Percentiles rank a stretch among this genome's conserved stretches.
phyloP scores from a whole-genome alignment of 2,797 vertebrate genomes.

The Rhodeus uyekii region DNA sequence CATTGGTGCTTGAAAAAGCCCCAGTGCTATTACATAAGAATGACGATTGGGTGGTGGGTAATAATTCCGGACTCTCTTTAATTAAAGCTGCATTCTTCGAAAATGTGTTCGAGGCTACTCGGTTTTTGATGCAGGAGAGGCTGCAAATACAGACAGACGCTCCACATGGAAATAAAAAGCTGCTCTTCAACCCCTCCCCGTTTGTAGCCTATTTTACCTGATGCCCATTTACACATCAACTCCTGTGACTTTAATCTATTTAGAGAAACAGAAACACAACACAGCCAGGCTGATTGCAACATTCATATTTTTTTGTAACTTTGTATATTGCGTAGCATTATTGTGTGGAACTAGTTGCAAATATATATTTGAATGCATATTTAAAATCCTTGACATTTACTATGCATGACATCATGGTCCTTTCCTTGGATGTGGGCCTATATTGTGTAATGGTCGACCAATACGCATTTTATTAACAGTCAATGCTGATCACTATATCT shows the following conservation, averaged over 20 bases:
- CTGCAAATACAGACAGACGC: conserved; percentile 29
- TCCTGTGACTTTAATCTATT: conserved; percentile 16
- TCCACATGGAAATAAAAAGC: conserved; percentile 41
- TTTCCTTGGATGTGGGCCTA: background rate
- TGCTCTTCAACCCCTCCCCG: conserved; percentile 26
- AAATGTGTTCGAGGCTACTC: conserved; percentile 25
- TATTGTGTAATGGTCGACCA: background rate
- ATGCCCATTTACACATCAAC: conserved; percentile 21
- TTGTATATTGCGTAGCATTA: background rate
- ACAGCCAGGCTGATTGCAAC: background rate
- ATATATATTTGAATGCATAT: background rate
- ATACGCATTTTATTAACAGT: background rate
- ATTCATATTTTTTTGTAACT: background rate
- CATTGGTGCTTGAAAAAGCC: conserved; percentile 53
- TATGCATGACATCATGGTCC: background rate
- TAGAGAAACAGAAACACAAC: background rate
- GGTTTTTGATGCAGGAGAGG: conserved; percentile 39
- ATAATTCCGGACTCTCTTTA: conserved; percentile 25
- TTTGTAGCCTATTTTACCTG: conserved; percentile 30
- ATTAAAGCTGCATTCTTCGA: conserved; percentile 40
- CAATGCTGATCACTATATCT: background rate
- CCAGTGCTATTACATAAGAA: conserved; percentile 59
- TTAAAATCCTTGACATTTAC: background rate
- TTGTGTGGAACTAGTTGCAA: background rate
- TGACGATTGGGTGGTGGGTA: conserved; percentile 42